Conservation (phyloP, 1,140 invertebrate species). For the Papilio aristodemus region DNA sequence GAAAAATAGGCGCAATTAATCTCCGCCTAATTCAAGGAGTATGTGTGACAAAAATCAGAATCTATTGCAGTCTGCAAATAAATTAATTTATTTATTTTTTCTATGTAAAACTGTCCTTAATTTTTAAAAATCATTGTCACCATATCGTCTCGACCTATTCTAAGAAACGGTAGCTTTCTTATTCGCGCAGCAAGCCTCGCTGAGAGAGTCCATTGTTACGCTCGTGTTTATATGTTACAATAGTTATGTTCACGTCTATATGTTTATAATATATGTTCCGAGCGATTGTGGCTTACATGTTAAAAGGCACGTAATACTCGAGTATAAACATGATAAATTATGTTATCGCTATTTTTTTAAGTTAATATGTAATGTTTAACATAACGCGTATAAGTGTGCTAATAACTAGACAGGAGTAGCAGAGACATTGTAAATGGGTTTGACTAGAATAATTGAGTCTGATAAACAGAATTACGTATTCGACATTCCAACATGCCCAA, state of each 20-base stretch:
- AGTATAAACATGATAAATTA: background rate
- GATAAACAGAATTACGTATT: too few relatives aligned
- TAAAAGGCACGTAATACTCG: slow-evolving; percentile 51
- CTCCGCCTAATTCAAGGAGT: too few relatives aligned
- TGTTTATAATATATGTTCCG: slow-evolving; percentile 35
- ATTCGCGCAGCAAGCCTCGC: slow-evolving; percentile 45
- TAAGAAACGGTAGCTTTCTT: slow-evolving; percentile 66
- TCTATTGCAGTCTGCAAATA: too few relatives aligned
- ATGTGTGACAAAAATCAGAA: too few relatives aligned
- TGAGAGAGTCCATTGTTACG: slow-evolving; percentile 61
- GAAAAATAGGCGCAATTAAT: too few relatives aligned
- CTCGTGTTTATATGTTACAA: slow-evolving; percentile 33
- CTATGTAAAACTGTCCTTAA: background rate
- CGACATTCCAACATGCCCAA: too few relatives aligned
- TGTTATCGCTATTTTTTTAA: background rate
- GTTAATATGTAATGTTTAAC: background rate
- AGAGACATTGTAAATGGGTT: too few relatives aligned
- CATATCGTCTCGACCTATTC: slow-evolving; percentile 45
- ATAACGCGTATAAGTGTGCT: too few relatives aligned
- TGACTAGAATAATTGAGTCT: too few relatives aligned
- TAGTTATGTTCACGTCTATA: slow-evolving; percentile 49
- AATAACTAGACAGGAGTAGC: too few relatives aligned
- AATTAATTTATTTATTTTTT: too few relatives aligned
- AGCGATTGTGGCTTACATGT: slow-evolving; percentile 52
- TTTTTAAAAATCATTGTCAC: slow-evolving; percentile 4